Evolutionary conservation across 2,113 vertebrate species (phyloP), one percentile per base, ranked within the genome.

Genomic region (Corythornis cristatus): DNA sequence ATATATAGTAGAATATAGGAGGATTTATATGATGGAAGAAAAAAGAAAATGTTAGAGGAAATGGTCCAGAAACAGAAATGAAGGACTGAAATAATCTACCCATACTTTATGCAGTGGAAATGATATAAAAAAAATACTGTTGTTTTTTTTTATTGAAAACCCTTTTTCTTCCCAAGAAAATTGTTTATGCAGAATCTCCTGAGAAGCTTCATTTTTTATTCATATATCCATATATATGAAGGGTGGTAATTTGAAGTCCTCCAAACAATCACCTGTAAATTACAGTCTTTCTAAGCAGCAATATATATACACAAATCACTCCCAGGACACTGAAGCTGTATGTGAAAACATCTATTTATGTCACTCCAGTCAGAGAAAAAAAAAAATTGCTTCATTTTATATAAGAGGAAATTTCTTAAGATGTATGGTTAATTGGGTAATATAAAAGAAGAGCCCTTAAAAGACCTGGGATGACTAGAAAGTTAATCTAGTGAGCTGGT

Each of bases 231-330:
- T 97, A 93, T 93, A 95, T 96, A 89, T 85, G 92, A 96, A 67
- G 73, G 72, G 80, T 90, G 88, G 91, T 89, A 96, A 96, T 96
- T 83, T 95, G 84, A 97, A 96, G 85, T 77, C 65, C 84, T 95
- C 90, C 88, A 95, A 97, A 96, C 95, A 97, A 97, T 97, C 93
- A 89, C 89, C 62, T 94, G 93, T 97, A 95, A 97, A 96, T 97
- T 95, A 93, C 87, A 80, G 74, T 89, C 94, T 91, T 96, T 88
- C 92, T 89, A 89, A 93, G 72, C 65, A 84, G 88, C 88, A 88
- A 71, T 96, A 95, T 89, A 91, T 86, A 96, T 58, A 65, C 78
- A 94, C 90, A 93, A 91, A 91, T 96, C 94, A 92, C 89, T 95
- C 96, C 94, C 94, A 67, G 89, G 84, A 92, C 81, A 83, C 92